Evolutionary conservation across 1,140 invertebrate species (phyloP).

Genomic region (Cataglyphis hispanica): DNA sequence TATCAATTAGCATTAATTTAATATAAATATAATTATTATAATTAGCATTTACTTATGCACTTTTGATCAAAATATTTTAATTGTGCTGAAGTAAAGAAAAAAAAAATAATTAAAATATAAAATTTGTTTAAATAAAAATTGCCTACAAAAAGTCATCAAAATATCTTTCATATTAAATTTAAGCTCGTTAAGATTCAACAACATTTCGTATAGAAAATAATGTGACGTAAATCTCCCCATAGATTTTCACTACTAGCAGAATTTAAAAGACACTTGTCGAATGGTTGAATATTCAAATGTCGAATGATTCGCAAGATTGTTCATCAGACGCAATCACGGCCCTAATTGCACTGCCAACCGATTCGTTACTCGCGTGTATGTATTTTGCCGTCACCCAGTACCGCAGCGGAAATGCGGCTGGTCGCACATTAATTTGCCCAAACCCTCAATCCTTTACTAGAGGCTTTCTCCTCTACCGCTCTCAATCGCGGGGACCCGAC

Average conservation of each 20-base stretch:
- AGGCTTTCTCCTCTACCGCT: conserved; percentile 3
- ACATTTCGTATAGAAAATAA: not conserved
- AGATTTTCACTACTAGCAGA: not conserved
- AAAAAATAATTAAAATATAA: not conserved
- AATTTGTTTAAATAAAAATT: not conserved
- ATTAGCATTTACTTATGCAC: not conserved
- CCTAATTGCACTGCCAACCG: conserved; percentile 21
- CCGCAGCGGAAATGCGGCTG: conserved; percentile 64
- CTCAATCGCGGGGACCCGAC: not conserved
- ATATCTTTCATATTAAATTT: not conserved
- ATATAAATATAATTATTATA: not conserved
- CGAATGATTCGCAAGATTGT: conserved; percentile 21
- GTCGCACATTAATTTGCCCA: conserved; percentile 60
- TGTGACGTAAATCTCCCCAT: not conserved
- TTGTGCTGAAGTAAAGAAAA: not conserved
- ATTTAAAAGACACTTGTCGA: not conserved
- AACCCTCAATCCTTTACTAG: conserved; percentile 27
- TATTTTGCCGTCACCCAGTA: conserved; percentile 49
- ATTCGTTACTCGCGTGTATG: conserved; percentile 19
- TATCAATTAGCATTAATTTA: too few species aligned
- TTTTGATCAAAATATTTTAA: not conserved
- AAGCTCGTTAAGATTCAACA: not conserved
- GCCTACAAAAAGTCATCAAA: not conserved
- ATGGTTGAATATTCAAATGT: not conserved
- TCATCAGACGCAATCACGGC: conserved; percentile 24